phyloP scores from a whole-genome alignment of 2,888 invertebrate species.

The Philereme transversata region DNA sequence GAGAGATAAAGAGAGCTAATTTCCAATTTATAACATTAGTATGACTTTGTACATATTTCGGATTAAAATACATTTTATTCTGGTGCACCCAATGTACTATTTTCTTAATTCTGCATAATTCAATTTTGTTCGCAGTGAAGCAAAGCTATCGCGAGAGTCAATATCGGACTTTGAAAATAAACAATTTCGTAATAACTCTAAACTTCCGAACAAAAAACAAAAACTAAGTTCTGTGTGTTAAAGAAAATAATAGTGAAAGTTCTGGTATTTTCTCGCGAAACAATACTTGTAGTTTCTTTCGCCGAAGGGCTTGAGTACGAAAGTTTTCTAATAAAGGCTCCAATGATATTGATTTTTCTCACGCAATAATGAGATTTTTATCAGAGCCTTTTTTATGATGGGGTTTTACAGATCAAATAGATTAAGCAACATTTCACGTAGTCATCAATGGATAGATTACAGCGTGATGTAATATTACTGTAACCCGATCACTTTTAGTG shows the following conservation, averaged over 20 bases:
- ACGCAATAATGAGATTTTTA: slow-evolving; percentile 35
- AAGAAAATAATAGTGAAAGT: slow-evolving; percentile 34
- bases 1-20: too few relatives aligned
- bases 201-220: slow-evolving; percentile 14
- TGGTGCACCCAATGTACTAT: too few relatives aligned
- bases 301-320: slow-evolving; percentile 29
- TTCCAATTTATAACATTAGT: too few relatives aligned
- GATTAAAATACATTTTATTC: too few relatives aligned
- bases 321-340: slow-evolving; percentile 50
- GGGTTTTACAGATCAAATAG: neutral
- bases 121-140: neutral
- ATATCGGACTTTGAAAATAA: slow-evolving; percentile 10
- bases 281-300: slow-evolving; percentile 29
- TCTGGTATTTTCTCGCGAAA: slow-evolving; percentile 33
- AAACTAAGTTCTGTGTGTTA: slow-evolving; percentile 20
- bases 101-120: too few relatives aligned
- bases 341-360: slow-evolving; percentile 48
- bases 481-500: too few relatives aligned
- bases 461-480: too few relatives aligned
- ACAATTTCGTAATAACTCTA: slow-evolving; percentile 4
- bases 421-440: too few relatives aligned
- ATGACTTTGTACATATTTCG: too few relatives aligned
- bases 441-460: too few relatives aligned
- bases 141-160: neutral
- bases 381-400: slow-evolving; percentile 5